Percentiles rank a stretch among this genome's conserved stretches.
Evolutionary conservation across 2,888 invertebrate species (phyloP).

Genomic region (Syrphus vitripennis): DNA sequence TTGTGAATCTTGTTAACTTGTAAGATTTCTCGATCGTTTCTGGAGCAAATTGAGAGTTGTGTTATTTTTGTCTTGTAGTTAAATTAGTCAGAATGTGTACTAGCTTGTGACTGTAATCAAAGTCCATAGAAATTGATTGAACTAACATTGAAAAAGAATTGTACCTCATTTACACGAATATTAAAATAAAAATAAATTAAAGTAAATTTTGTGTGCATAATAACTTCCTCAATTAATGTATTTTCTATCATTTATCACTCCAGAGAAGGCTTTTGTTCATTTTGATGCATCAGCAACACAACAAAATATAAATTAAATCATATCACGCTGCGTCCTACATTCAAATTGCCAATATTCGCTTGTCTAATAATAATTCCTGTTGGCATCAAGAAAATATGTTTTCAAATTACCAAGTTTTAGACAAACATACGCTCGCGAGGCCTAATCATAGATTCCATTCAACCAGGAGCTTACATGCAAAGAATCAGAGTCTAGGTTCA

Average conservation of each 20-base stretch:
- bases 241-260: background rate
- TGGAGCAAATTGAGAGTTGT: background rate
- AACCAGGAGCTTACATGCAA: background rate
- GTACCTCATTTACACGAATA: no score
- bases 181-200: no score
- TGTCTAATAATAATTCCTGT: constrained; percentile 22
- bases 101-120: background rate
- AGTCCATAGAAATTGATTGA: no score
- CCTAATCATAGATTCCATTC: constrained; percentile 31
- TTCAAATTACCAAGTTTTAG: constrained; percentile 20
- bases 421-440: background rate
- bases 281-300: constrained; percentile 10
- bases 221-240: background rate
- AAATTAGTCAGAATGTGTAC: background rate
- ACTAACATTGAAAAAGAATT: no score
- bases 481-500: background rate
- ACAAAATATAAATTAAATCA: constrained; percentile 44
- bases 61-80: background rate
- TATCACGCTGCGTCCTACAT: constrained; percentile 47
- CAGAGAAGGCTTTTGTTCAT: constrained; percentile 2
- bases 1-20: background rate
- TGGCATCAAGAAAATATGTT: constrained; percentile 27
- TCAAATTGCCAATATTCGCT: constrained; percentile 45
- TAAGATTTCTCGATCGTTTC: background rate
- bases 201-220: background rate